Evolutionary conservation across 2,888 invertebrate species (phyloP).

Genomic region (Sepioteuthis lessoniana): DNA sequence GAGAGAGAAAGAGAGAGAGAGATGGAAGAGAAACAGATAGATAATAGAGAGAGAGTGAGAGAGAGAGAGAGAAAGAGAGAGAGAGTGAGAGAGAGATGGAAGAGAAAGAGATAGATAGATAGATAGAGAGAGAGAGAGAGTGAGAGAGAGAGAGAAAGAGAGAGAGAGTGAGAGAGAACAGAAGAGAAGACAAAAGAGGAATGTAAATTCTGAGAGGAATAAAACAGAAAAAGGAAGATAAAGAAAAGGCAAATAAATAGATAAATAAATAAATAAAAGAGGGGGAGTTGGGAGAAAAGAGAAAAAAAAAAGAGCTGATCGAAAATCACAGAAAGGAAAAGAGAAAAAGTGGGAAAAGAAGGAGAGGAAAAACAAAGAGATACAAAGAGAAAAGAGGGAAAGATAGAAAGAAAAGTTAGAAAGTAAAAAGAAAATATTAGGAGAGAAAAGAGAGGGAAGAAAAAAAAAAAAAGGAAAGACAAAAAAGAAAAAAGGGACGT

Average conservation of each 20-base stretch:
- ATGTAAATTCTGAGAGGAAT: no score
- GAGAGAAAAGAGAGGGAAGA: background rate
- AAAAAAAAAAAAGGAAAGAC: background rate
- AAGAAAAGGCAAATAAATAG: no score
- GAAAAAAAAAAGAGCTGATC: background rate
- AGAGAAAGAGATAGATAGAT: background rate
- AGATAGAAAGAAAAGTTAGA: background rate
- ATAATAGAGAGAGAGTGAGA: no score
- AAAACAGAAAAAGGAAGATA: no score
- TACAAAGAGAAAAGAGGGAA: background rate
- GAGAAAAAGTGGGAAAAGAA: no score
- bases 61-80: no score
- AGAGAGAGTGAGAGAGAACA: background rate
- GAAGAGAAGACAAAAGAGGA: background rate
- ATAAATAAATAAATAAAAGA: no score
- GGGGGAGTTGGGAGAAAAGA: no score
- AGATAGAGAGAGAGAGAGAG: background rate
- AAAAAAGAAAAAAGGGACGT: no score
- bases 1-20: no score
- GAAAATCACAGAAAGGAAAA: no score
- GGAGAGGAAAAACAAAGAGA: background rate
- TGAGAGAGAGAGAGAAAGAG: background rate
- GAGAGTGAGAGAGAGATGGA: background rate
- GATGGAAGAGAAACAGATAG: no score
- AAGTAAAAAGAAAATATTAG: background rate